Evolutionary conservation across 2,797 vertebrate species (phyloP).

Genomic region (Netta rufina): DNA sequence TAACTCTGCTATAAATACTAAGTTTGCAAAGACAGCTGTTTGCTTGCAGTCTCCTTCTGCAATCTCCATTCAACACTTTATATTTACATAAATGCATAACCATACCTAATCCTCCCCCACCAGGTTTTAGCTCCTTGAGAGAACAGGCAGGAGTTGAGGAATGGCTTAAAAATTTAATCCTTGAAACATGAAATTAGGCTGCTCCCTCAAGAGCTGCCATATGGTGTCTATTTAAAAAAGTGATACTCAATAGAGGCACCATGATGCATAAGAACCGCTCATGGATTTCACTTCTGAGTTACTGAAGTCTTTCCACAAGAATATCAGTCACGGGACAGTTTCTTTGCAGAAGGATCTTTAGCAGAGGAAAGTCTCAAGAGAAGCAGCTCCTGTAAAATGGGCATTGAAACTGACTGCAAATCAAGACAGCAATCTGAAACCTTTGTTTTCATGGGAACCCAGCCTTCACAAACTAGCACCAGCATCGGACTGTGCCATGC

Average conservation of each 20-base stretch:
- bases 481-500: neutral
- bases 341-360: neutral
- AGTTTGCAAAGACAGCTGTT: constrained; percentile 29
- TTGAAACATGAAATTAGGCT: neutral
- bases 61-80: neutral
- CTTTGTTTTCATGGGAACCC: neutral
- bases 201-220: neutral
- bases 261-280: neutral
- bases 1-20: constrained; percentile 34
- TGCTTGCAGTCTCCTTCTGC: neutral
- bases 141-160: neutral
- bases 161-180: neutral
- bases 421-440: neutral
- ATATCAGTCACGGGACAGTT: neutral
- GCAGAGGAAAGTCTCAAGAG: neutral
- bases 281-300: neutral
- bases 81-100: neutral
- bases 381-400: neutral
- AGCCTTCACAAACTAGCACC: neutral
- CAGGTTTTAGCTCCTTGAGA: neutral
- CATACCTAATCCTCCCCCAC: neutral
- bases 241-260: neutral
- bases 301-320: neutral
- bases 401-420: neutral
- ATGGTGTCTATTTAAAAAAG: neutral